Base-by-base conservation (phyloP, 2,888 invertebrate genomes). In the Platerodrilus igneus region DNA sequence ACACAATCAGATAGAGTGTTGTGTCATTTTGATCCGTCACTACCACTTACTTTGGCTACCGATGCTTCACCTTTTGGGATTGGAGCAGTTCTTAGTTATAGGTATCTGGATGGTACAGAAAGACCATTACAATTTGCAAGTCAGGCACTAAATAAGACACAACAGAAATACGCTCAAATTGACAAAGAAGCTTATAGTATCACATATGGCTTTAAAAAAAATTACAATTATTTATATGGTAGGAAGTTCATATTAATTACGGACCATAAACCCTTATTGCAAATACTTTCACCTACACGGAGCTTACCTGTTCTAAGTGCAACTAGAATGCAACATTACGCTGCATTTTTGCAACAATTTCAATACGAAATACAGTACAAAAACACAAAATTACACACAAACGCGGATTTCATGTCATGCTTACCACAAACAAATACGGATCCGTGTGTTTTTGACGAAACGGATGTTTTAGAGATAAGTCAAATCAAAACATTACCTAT, bases 191-290 rank as follows among this genome's bases (percentile, higher is more conserved):
- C 20, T 8, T 14, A 31, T 11, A 48, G 45, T 3, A 47, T 51
- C 6, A 22, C 46, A 1, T 39, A 19, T 30, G 51, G 47, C 2
- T 48, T 49, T 28, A 18, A 34, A 16, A 40, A 37, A 33, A 52
- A 52, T 31, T 8, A 46, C 10, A 41, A 48, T 17, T 53, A 47
- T 41, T 7, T 48, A 15, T 44, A 18, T 23, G 50, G 48, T 9
- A 21, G 37, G 30, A 9, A 10, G 16, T 44, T 50, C 11, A 32
- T 8, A 5, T 31, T 50, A 7, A 4, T 14, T 8, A 33, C 33
- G 8, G 33, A 33, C 11, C 23, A 23, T 10, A 18, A 21, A 13
- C 20, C 31, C 3, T 20, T 31, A 20, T 4, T 31, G 3, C 19
- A 20, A 19, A 19, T 31, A 3, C 20, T 31, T 16, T 3, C 5